Conservation (phyloP, 2,888 invertebrate species). For the Cephus pulcher region DNA sequence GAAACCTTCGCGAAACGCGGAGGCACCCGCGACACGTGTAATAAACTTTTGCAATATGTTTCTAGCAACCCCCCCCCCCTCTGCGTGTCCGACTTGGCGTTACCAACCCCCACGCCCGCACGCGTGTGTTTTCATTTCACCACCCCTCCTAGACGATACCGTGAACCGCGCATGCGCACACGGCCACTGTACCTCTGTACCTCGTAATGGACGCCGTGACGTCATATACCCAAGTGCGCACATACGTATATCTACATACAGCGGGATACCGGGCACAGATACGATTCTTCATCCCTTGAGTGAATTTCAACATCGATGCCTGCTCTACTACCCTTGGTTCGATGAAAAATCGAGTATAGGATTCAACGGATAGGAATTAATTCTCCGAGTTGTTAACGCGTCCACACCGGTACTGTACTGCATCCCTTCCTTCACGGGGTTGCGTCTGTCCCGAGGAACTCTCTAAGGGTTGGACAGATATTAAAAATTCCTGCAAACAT, state of each 20-base stretch:
- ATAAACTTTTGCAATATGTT: neutral
- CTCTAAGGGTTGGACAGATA: slow-evolving; percentile 24
- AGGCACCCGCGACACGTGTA: neutral
- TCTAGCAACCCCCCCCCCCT: neutral
- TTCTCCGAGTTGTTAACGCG: no score
- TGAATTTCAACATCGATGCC: neutral
- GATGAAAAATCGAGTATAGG: no score
- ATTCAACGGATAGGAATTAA: no score
- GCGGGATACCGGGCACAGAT: neutral
- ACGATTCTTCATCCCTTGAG: neutral
- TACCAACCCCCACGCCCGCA: neutral
- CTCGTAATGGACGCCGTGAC: neutral
- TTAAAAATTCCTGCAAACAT: slow-evolving; percentile 44
- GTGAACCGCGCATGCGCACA: neutral
- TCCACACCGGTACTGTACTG: no score
- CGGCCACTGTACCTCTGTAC: neutral
- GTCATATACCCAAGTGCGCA: neutral
- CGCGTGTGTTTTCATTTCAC: neutral
- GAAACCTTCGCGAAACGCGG: neutral
- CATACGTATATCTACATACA: neutral
- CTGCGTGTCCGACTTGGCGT: neutral
- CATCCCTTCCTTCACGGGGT: neutral
- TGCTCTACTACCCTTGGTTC: neutral
- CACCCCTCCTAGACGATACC: neutral
- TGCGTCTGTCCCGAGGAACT: neutral